phyloP scores from a whole-genome alignment of 1,140 invertebrate species.

The Dendrolimus kikuchii region DNA sequence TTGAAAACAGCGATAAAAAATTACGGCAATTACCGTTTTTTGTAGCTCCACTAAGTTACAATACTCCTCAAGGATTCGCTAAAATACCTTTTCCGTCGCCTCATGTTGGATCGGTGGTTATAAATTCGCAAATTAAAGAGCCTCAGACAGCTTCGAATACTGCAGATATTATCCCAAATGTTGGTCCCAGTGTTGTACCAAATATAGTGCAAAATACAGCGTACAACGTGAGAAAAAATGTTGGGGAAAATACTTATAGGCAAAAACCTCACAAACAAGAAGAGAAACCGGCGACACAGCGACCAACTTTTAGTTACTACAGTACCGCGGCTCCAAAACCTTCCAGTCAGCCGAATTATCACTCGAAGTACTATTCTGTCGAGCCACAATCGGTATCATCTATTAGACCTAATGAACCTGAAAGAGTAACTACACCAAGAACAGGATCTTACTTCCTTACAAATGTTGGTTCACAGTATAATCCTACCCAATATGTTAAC shows the following conservation, averaged over 20 bases:
- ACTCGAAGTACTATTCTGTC: conserved; percentile 55
- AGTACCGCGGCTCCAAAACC: conserved; percentile 44
- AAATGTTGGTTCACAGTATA: conserved; percentile 36
- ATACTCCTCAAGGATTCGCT: conserved; percentile 83
- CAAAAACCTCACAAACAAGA: conserved; percentile 18
- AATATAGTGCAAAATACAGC: conserved; percentile 25
- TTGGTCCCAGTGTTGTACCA: conserved; percentile 3
- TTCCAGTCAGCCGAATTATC: conserved; percentile 27
- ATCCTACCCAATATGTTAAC: conserved; percentile 32
- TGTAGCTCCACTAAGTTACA: conserved; percentile 86
- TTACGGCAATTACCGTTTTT: conserved; percentile 85
- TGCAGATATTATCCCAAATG: conserved; percentile 3
- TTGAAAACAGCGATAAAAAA: conserved; percentile 82
- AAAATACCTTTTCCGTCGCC: conserved; percentile 88
- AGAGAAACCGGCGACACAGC: conserved; percentile 38
- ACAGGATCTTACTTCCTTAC: conserved; percentile 42
- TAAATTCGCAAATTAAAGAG: conserved; percentile 72
- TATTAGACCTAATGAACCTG: conserved; percentile 34
- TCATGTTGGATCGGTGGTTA: conserved; percentile 87
- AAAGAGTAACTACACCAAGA: conserved; percentile 27
- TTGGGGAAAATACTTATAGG: too few relatives aligned
- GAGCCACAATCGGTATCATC: conserved; percentile 55
- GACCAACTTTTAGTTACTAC: conserved; percentile 51
- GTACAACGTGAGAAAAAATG: too few relatives aligned
- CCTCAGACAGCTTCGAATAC: conserved; percentile 25